These are phyloP conservation scores for Oceanites oceanicus DNA, from an alignment of 2,113 vertebrate genomes.

Conservation along the genomic window DNA sequence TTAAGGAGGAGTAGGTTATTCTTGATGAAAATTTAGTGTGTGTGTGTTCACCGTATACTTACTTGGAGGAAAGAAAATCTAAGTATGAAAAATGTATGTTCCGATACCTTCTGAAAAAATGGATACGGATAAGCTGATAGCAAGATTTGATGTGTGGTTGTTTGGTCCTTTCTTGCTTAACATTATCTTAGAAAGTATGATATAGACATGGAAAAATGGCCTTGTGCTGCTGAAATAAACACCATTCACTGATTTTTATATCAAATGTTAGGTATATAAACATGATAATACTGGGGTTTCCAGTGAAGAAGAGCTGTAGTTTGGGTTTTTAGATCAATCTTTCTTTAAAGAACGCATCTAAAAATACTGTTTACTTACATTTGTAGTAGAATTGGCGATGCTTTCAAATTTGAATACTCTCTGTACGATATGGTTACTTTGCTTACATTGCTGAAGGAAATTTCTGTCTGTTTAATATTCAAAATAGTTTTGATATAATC, in stretches of 20 bases:
- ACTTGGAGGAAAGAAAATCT: not conserved
- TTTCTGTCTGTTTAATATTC: slow-evolving; percentile 16
- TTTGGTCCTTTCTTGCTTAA: not conserved
- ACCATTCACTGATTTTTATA: not conserved
- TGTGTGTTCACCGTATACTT: not conserved
- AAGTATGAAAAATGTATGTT: not conserved
- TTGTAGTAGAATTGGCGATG: not conserved
- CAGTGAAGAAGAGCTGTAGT: not conserved
- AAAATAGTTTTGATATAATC: slow-evolving; percentile 2
- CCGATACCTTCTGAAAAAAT: not conserved
- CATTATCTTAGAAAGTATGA: not conserved
- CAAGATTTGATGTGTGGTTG: not conserved
- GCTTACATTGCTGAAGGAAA: slow-evolving; percentile 16
- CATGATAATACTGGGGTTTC: not conserved
- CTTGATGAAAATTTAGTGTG: not conserved
- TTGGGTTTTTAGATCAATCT: not conserved
- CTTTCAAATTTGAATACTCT: not conserved
- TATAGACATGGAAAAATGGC: not conserved
- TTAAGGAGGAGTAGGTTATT: not conserved
- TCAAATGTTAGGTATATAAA: not conserved
- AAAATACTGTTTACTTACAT: not conserved
- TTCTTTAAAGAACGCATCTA: not conserved
- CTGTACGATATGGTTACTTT: not conserved
- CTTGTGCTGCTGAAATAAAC: not conserved
- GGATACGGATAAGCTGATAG: not conserved